A percentile compares a stretch with the other conserved stretches of the same genome.
Evolutionary conservation across 2,797 vertebrate genomes (phyloP).

Genomic region (Intellagama lesueurii): DNA sequence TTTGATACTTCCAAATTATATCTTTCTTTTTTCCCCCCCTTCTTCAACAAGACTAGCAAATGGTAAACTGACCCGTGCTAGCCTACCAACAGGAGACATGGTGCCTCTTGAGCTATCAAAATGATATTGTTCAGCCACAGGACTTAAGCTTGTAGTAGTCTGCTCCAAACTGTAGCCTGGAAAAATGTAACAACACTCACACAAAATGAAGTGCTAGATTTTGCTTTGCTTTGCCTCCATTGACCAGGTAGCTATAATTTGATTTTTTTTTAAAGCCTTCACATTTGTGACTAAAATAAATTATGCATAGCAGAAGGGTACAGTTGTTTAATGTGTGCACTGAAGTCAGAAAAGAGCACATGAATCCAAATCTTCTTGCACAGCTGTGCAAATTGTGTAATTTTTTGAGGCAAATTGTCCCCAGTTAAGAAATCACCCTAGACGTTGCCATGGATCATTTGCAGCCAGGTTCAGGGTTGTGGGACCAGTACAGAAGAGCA

Average conservation of each 20-base stretch:
- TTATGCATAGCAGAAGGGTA: not conserved
- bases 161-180: not conserved
- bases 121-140: conserved; percentile 79
- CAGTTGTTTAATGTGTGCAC: not conserved
- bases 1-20: conserved; percentile 83
- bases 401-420: not conserved
- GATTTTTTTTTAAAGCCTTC: not conserved
- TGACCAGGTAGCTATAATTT: conserved; percentile 5
- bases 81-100: conserved; percentile 69
- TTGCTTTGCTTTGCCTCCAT: not conserved
- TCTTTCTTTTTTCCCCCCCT: conserved; percentile 48
- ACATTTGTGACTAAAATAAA: conserved; percentile 7
- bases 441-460: too few species aligned
- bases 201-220: conserved; percentile 17
- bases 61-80: conserved; percentile 77
- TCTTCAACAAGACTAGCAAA: conserved; percentile 48
- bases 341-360: not conserved
- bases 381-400: not conserved
- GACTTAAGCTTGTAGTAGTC: conserved; percentile 20
- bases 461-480: too few species aligned
- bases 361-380: too few species aligned
- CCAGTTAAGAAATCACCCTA: too few species aligned
- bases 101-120: conserved; percentile 81
- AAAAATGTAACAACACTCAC: not conserved
- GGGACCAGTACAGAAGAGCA: too few species aligned